Conservation (phyloP, 2,113 vertebrate species). For the Crypturellus undulatus region DNA sequence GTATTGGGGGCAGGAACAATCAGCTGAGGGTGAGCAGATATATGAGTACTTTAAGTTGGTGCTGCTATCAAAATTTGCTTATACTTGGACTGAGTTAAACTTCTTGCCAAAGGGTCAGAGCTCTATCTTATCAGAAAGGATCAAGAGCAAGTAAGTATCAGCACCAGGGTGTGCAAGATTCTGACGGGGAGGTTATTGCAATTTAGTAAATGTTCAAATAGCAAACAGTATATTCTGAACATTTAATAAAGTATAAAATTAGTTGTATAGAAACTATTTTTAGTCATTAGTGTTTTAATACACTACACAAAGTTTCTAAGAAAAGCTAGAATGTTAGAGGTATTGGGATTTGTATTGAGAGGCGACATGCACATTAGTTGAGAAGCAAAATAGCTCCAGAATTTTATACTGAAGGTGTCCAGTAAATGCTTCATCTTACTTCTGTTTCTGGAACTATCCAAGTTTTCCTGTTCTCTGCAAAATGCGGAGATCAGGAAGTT, state of each 20-base stretch:
- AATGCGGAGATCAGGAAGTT: background rate
- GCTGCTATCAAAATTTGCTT: background rate
- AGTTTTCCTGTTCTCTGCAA: background rate
- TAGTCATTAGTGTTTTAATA: background rate
- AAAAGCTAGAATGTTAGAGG: background rate
- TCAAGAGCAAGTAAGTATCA: background rate
- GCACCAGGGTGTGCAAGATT: background rate
- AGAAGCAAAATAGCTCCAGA: background rate
- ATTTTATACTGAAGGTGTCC: background rate
- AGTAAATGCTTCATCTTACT: background rate
- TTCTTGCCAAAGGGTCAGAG: background rate
- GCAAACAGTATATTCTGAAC: background rate
- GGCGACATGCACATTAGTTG: background rate
- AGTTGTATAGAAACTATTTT: background rate
- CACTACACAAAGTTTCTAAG: background rate
- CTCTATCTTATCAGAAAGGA: background rate
- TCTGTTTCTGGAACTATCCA: background rate
- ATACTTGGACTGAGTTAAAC: background rate
- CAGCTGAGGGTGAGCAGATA: background rate
- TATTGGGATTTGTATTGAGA: background rate
- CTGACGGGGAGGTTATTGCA: background rate
- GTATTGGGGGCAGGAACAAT: background rate
- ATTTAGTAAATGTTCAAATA: background rate
- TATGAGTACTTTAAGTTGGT: background rate
- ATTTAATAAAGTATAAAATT: background rate